Percentiles rank a stretch among this genome's conserved stretches.
phyloP scores from a whole-genome alignment of 2,797 vertebrate genomes.

The Darevskia nairensis region DNA sequence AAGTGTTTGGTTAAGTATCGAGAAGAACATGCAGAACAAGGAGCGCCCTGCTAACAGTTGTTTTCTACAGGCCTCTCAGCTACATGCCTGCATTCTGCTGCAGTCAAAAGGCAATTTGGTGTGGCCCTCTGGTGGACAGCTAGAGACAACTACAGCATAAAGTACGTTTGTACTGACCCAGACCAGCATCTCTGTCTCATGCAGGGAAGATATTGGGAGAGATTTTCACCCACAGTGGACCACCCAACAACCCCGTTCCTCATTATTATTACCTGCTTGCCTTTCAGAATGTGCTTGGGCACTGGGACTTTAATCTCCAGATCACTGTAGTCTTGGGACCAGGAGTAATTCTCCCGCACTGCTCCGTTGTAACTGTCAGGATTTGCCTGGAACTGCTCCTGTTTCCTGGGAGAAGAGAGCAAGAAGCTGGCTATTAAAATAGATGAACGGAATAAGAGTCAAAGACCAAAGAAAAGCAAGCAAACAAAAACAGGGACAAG shows the following conservation, averaged over 20 bases:
- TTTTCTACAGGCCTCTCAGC: background rate
- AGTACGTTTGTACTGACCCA: background rate
- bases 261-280: constrained; percentile 89
- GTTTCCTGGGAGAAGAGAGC: constrained; percentile 75
- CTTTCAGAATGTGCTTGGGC: constrained; percentile 87
- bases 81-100: background rate
- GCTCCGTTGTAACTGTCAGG: constrained; percentile 97
- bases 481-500: background rate
- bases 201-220: rapidly evolving
- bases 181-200: background rate
- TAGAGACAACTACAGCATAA: background rate
- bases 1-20: background rate
- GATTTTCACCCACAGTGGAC: background rate
- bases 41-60: background rate
- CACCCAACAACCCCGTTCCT: rapidly evolving
- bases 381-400: constrained; percentile 84
- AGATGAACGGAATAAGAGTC: background rate
- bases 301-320: constrained; percentile 93
- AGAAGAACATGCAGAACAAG: background rate
- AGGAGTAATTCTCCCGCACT: constrained; percentile 90
- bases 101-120: background rate
- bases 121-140: background rate
- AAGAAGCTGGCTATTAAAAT: background rate
- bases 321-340: constrained; percentile 97
- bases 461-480: background rate